Evolutionary conservation across 2,113 vertebrate species (phyloP).

Genomic region (Anarrhichthys ocellatus): DNA sequence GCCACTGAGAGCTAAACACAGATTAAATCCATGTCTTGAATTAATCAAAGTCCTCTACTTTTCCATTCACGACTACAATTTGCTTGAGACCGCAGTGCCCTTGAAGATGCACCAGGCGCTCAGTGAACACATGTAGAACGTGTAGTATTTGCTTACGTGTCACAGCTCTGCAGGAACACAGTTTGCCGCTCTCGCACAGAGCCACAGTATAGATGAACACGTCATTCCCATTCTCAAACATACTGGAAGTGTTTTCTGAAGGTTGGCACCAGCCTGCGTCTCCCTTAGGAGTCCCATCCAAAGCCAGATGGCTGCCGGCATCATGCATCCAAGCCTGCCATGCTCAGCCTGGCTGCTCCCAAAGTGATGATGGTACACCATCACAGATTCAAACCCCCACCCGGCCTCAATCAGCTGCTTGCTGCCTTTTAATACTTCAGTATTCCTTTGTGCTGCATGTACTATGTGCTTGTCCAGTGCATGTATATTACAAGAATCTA

Average conservation of each 20-base stretch:
- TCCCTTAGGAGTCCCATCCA: slow-evolving; percentile 75
- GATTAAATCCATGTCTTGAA: slow-evolving; percentile 10
- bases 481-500: background rate
- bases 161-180: slow-evolving; percentile 42
- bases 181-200: slow-evolving; percentile 30
- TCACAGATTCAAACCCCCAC: slow-evolving; percentile 63
- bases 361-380: slow-evolving; percentile 66
- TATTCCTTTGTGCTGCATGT: slow-evolving; percentile 33
- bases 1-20: background rate
- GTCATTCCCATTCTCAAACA: slow-evolving; percentile 73
- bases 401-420: slow-evolving; percentile 57
- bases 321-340: slow-evolving; percentile 71
- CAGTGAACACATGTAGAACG: slow-evolving; percentile 50
- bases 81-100: background rate
- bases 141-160: slow-evolving; percentile 45
- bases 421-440: slow-evolving; percentile 45
- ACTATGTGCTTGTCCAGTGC: background rate
- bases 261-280: slow-evolving; percentile 72
- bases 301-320: slow-evolving; percentile 80
- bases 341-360: slow-evolving; percentile 72
- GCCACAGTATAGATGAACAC: slow-evolving; percentile 54
- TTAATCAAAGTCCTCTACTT: background rate
- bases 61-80: background rate
- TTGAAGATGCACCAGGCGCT: slow-evolving; percentile 15
- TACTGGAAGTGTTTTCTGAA: slow-evolving; percentile 74